Conservation (phyloP, 2,113 vertebrate species). For the Notarius quadriscutis region DNA sequence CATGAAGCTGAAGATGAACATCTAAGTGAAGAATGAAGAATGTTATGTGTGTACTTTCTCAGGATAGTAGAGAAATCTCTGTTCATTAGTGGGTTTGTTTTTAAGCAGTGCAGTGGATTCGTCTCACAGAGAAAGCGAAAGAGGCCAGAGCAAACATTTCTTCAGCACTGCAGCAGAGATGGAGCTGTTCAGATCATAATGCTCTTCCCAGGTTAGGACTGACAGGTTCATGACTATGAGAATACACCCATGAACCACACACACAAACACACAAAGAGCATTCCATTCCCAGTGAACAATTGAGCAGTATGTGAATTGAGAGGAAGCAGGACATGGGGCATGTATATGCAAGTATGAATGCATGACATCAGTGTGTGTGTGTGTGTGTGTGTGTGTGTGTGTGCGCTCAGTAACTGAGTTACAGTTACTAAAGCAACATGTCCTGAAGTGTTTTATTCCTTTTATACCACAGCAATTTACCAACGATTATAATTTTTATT, state of each 20-base stretch:
- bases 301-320: slow-evolving; percentile 15
- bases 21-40: neutral
- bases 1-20: slow-evolving; percentile 25
- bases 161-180: slow-evolving; percentile 53
- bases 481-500: neutral
- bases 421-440: neutral
- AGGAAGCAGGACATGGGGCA: slow-evolving; percentile 33
- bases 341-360: slow-evolving; percentile 46
- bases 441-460: neutral
- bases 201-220: slow-evolving; percentile 45
- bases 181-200: slow-evolving; percentile 52
- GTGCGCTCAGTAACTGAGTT: neutral
- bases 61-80: neutral
- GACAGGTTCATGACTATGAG: slow-evolving; percentile 48
- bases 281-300: slow-evolving; percentile 45
- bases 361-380: slow-evolving; percentile 34
- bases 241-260: slow-evolving; percentile 9
- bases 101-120: neutral
- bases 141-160: slow-evolving; percentile 62
- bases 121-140: neutral
- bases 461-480: neutral
- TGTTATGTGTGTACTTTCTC: slow-evolving; percentile 25
- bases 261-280: slow-evolving; percentile 33
- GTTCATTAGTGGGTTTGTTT: slow-evolving; percentile 14
- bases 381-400: neutral